A percentile compares a stretch with the other conserved stretches of the same genome.
phyloP scores from a whole-genome alignment of 2,888 invertebrate genomes.

The Platycheirus albimanus region DNA sequence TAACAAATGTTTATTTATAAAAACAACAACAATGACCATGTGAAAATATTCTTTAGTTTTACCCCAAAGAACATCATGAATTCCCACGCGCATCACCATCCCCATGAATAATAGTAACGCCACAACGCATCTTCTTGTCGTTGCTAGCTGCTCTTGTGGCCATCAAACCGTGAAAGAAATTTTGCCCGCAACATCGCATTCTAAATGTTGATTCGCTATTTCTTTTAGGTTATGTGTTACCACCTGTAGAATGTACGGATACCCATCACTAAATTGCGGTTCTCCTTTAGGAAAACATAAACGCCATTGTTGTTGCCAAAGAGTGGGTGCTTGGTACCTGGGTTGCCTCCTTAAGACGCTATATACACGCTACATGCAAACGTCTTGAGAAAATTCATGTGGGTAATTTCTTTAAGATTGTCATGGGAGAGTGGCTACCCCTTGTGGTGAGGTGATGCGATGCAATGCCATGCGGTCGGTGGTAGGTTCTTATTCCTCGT shows the following conservation, averaged over 20 bases:
- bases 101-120: slow-evolving; percentile 51
- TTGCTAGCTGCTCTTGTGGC: slow-evolving; percentile 15
- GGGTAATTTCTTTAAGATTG: slow-evolving; percentile 62
- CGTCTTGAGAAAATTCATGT: slow-evolving; percentile 67
- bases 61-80: not conserved
- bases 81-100: slow-evolving; percentile 53
- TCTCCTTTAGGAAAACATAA: slow-evolving; percentile 52
- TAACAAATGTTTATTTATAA: too few relatives aligned
- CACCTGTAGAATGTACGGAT: slow-evolving; percentile 3
- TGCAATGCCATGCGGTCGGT: too few relatives aligned
- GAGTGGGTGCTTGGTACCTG: too few relatives aligned
- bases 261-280: slow-evolving; percentile 53
- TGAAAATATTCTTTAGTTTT: slow-evolving; percentile 15
- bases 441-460: slow-evolving; percentile 21
- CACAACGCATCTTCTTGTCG: slow-evolving; percentile 40
- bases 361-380: slow-evolving; percentile 43
- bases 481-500: slow-evolving; percentile 24
- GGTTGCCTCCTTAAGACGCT: slow-evolving; percentile 63
- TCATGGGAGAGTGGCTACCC: slow-evolving; percentile 71
- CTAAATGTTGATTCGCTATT: slow-evolving; percentile 64
- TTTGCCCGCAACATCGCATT: slow-evolving; percentile 65
- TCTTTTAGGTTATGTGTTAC: not conserved
- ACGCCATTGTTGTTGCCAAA: slow-evolving; percentile 34
- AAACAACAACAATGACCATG: slow-evolving; percentile 22
- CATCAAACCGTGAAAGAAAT: slow-evolving; percentile 58